Evolutionary conservation across 2,888 invertebrate species (phyloP), one percentile per base, ranked within the genome.

Genomic region (Dorcus parallelipipedus): DNA sequence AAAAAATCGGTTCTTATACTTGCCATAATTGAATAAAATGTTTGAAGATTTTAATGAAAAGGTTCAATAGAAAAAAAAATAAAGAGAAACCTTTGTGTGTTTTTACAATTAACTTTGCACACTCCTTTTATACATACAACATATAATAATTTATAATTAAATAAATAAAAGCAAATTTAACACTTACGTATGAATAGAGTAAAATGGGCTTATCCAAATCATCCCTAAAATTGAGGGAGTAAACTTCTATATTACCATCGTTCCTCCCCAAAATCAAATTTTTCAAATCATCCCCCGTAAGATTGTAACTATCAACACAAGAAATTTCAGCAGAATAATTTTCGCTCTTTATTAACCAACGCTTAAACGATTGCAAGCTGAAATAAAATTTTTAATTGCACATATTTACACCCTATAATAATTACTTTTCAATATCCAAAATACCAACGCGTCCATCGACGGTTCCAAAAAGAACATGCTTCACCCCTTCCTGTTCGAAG

Each of bases 381-480:
- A 56, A 67, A 69, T 2, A 20, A 49, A 60, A 48, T 42, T 14
- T 26, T 20, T 58, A 45, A 20, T 20, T 17, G 7, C 26, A 4
- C 26, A 7, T 33, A 14, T 26, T 26, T 26, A 33, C 26, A 33
- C 1, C 7, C 14, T 8, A 4, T 26, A 48, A 26, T 38, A 5
- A 7, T 17, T 76, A 84, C 85, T 80, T 80, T 70, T 83, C 81
- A 42, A 82, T 79, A 65, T 77, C 84, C 65, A 91, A 88, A 9
- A 95, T 83, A 65, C 96, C 93, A 52, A 97, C 83, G 40, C 87
- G 85, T 8, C 97, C 97, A 79, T 97, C 95, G 64, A 91, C 88
- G 43, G 95, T 86, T 3, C 95, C 97, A 65, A 96, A 87, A 52
- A 95, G 82, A 60, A 95, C 87, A 63, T 84, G 82, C 58, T 89